Percentiles rank a stretch among this genome's conserved stretches.
Conservation (phyloP, 1,140 invertebrate species). For the Drosophila bocqueti region DNA sequence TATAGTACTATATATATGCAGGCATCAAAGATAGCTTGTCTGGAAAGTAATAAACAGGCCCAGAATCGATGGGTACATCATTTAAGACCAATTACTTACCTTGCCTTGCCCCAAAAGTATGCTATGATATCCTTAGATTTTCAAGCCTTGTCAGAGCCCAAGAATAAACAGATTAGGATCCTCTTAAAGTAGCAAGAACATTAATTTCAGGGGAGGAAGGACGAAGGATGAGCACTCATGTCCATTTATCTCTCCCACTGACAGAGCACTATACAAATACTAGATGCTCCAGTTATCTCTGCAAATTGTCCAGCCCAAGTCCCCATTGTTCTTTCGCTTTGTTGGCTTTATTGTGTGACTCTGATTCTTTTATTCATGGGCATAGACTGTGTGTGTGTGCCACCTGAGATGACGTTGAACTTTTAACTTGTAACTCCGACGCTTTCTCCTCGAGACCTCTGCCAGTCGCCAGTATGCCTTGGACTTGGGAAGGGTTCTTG, state of each 20-base stretch:
- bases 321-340: slow-evolving; percentile 37
- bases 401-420: slow-evolving; percentile 61
- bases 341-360: slow-evolving; percentile 32
- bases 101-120: no score
- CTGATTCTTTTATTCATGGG: slow-evolving; percentile 40
- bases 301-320: slow-evolving; percentile 31
- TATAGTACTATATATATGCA: no score
- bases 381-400: slow-evolving; percentile 19
- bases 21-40: neutral
- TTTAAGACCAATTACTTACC: neutral
- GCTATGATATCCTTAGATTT: neutral
- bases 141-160: neutral
- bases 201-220: neutral
- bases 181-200: neutral
- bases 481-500: neutral
- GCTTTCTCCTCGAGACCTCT: neutral
- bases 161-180: neutral
- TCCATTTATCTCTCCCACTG: slow-evolving; percentile 16
- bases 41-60: neutral
- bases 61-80: neutral
- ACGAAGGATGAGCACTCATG: slow-evolving; percentile 5
- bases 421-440: slow-evolving; percentile 23
- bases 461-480: neutral
- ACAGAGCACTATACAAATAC: slow-evolving; percentile 10
- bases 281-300: slow-evolving; percentile 27